These are phyloP conservation scores for Vultur gryphus DNA, from an alignment of 2,797 vertebrate species.

Conservation along the genomic window DNA sequence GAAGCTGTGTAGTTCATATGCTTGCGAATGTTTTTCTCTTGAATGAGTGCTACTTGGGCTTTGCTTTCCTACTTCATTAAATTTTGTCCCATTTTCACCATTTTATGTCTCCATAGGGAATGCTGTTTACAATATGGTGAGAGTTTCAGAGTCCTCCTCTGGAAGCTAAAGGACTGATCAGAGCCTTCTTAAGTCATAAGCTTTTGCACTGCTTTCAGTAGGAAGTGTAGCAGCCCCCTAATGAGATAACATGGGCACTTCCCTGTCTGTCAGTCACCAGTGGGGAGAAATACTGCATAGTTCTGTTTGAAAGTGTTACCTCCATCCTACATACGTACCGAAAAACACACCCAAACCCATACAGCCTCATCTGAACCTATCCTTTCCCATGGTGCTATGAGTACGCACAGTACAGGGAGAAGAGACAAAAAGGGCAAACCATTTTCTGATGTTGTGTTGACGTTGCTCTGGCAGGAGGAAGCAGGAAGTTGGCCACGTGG, in stretches of 20 bases:
- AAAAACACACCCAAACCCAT: not conserved
- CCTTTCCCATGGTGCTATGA: not conserved
- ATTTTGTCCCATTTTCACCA: not conserved
- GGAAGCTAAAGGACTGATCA: not conserved
- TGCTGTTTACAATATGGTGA: not conserved
- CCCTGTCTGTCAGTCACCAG: not conserved
- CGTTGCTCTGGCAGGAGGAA: not conserved
- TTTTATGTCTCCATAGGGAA: not conserved
- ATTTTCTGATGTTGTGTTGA: not conserved
- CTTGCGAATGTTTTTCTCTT: not conserved
- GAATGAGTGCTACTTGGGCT: not conserved
- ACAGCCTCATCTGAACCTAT: not conserved
- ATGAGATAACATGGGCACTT: not conserved
- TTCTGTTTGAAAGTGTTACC: not conserved
- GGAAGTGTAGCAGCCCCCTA: not conserved
- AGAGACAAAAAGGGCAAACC: not conserved
- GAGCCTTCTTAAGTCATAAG: not conserved
- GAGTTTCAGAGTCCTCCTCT: not conserved
- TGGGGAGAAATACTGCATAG: not conserved
- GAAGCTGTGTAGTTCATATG: not conserved
- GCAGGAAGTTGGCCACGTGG: rapidly evolving
- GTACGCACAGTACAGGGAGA: not conserved
- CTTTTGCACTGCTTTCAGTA: not conserved
- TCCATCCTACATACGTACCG: not conserved
- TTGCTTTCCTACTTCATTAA: not conserved